These are phyloP conservation scores for Phodopus roborovskii DNA, from an alignment of 2,113 vertebrate genomes.

Conservation along the genomic window DNA sequence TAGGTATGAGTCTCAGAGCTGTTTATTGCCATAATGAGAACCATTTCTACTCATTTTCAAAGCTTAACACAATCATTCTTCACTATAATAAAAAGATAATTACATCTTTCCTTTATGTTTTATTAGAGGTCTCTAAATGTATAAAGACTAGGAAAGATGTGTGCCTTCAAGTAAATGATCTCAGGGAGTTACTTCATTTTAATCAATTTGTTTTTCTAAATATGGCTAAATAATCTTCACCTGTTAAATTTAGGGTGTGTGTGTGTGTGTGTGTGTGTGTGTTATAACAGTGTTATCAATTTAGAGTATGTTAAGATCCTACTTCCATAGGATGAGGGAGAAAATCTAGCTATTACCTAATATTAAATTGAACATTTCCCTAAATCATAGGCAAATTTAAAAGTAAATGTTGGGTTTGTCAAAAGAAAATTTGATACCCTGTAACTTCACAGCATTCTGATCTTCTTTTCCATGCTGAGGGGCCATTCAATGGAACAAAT, in stretches of 20 bases:
- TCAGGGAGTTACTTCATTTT: constrained; percentile 2
- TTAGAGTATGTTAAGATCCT: not conserved
- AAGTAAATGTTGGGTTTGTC: constrained; percentile 22
- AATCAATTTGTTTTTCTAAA: constrained; percentile 27
- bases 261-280: not conserved
- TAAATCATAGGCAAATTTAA: not conserved
- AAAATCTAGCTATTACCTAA: not conserved
- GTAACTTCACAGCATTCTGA: not conserved
- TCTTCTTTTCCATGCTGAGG: not conserved
- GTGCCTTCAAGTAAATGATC: constrained; percentile 30
- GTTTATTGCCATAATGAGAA: not conserved
- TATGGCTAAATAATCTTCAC: not conserved
- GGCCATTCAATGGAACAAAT: not conserved
- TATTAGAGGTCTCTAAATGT: not conserved
- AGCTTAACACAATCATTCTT: not conserved
- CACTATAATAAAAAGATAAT: not conserved
- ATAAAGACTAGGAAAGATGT: not conserved
- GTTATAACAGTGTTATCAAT: not conserved
- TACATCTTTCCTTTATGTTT: not conserved
- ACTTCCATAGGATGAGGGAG: not conserved
- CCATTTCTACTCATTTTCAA: constrained; percentile 23
- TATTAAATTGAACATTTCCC: not conserved
- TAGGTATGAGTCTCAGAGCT: not conserved
- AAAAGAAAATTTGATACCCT: not conserved
- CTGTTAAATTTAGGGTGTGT: not conserved